phyloP scores from a whole-genome alignment of 2,113 vertebrate genomes.

The Thalassoma bifasciatum region DNA sequence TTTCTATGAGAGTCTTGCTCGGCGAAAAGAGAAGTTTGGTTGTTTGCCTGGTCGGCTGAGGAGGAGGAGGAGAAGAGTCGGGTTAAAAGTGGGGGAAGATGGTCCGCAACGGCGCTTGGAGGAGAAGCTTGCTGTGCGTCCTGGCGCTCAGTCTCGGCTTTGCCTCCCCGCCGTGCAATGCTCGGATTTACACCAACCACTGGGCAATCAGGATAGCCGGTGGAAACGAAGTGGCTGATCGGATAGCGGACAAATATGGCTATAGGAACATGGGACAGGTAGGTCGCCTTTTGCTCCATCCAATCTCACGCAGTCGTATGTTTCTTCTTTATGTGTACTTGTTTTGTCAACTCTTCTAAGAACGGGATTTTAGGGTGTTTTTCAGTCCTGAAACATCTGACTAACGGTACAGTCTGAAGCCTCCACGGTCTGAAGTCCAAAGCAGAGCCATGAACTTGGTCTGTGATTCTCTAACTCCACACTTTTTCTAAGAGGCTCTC shows the following conservation, averaged over 20 bases:
- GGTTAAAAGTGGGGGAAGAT: constrained; percentile 82
- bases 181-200: constrained; percentile 98
- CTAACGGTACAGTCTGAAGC: background rate
- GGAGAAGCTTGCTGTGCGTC: constrained; percentile 87
- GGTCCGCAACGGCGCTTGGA: constrained; percentile 85
- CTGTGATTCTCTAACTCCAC: background rate
- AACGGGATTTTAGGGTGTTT: background rate
- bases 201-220: constrained; percentile 96
- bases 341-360: constrained; percentile 29
- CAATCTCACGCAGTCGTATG: background rate
- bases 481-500: background rate
- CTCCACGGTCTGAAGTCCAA: constrained; percentile 50
- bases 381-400: background rate
- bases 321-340: background rate
- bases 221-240: constrained; percentile 89
- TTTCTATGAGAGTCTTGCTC: constrained; percentile 81
- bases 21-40: constrained; percentile 82
- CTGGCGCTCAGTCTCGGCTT: constrained; percentile 89
- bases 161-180: constrained; percentile 87
- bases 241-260: constrained; percentile 95
- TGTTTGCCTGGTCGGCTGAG: constrained; percentile 79
- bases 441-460: constrained; percentile 9
- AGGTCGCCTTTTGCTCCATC: constrained; percentile 60
- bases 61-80: constrained; percentile 72
- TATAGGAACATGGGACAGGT: constrained; percentile 98